Conservation (phyloP, 1,140 invertebrate species). For the Drosophila bocqueti region DNA sequence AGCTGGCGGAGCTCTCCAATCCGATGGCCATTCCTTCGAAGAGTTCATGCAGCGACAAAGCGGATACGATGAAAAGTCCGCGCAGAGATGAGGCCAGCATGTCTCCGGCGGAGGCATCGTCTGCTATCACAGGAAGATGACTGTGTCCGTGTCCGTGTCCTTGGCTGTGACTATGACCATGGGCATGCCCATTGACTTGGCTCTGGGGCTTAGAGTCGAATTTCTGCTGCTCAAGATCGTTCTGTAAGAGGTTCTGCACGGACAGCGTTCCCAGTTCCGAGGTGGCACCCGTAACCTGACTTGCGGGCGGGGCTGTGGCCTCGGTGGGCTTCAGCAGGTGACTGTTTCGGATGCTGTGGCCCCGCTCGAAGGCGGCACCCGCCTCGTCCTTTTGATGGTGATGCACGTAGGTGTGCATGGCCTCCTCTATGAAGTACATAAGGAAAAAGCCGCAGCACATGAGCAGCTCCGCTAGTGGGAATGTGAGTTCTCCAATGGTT, state of each 20-base stretch:
- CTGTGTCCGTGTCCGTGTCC: conserved; percentile 80
- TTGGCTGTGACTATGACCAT: conserved; percentile 61
- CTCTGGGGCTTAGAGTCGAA: conserved; percentile 46
- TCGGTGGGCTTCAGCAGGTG: conserved; percentile 61
- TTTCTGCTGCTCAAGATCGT: conserved; percentile 69
- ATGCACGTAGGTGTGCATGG: conserved; percentile 90
- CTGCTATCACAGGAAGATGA: conserved; percentile 85
- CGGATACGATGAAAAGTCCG: conserved; percentile 92
- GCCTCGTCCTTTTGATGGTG: conserved; percentile 80
- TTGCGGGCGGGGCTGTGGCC: not conserved
- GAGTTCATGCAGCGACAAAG: conserved; percentile 95
- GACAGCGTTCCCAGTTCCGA: conserved; percentile 46
- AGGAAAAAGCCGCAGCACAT: conserved; percentile 93
- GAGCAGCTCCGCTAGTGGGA: conserved; percentile 90
- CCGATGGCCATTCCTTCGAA: conserved; percentile 97
- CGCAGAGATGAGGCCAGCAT: conserved; percentile 89
- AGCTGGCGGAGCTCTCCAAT: conserved; percentile 88
- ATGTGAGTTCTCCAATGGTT: conserved; percentile 86
- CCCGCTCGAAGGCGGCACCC: conserved; percentile 74
- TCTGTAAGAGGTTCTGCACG: conserved; percentile 68
- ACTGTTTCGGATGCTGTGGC: conserved; percentile 77
- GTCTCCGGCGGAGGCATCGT: conserved; percentile 85
- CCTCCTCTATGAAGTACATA: conserved; percentile 94
- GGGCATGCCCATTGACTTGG: conserved; percentile 37
- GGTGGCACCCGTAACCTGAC: not conserved